Evolutionary conservation across 2,797 vertebrate species (phyloP).

Genomic region (Clamator glandarius): DNA sequence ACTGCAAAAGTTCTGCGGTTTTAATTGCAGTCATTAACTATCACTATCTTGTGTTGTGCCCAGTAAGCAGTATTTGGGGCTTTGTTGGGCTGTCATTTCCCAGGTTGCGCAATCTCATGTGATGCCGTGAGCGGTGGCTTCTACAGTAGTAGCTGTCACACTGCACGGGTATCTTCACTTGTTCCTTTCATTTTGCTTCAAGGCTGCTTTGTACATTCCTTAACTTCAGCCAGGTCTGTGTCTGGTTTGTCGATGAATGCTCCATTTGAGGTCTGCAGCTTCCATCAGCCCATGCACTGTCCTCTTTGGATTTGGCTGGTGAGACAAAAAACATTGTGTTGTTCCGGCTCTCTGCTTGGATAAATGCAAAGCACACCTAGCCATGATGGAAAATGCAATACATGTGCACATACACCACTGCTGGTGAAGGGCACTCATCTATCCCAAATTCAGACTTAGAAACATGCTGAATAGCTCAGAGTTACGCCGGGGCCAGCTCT

Average conservation of each 20-base stretch:
- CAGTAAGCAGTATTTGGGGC: neutral
- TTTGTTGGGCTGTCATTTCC: neutral
- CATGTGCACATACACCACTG: neutral
- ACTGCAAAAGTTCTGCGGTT: neutral
- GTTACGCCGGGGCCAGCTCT: neutral
- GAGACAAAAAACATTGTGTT: neutral
- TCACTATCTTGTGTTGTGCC: too few relatives aligned
- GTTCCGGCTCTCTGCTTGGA: neutral
- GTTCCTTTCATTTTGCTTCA: neutral
- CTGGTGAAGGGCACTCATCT: neutral
- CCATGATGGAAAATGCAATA: neutral
- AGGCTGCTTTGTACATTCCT: neutral
- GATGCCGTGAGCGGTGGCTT: neutral
- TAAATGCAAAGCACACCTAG: neutral
- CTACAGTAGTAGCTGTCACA: neutral
- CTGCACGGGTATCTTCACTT: neutral
- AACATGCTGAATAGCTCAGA: neutral
- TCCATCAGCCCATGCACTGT: neutral
- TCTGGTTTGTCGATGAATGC: neutral
- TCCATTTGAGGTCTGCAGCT: fast-evolving
- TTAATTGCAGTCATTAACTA: neutral
- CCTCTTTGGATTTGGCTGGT: neutral
- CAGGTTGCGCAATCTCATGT: fast-evolving
- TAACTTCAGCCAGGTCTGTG: neutral
- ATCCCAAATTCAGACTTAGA: neutral